Conservation (phyloP, 2,113 vertebrate species). For the Malurus alboscapulatus region DNA sequence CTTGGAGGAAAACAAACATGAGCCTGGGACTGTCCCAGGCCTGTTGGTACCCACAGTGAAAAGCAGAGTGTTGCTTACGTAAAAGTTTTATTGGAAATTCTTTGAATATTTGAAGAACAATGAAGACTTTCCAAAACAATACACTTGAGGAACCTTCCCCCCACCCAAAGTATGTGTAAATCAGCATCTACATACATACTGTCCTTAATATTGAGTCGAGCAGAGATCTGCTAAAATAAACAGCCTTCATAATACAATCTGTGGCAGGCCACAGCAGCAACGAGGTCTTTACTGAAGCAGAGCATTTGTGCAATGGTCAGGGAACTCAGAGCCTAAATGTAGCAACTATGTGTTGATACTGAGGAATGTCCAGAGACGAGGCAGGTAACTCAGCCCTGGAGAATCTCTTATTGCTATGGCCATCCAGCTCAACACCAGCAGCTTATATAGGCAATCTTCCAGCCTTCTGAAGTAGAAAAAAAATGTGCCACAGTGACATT, state of each 20-base stretch:
- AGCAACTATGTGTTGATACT: neutral
- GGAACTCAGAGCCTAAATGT: neutral
- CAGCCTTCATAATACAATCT: neutral
- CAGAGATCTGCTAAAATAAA: slow-evolving; percentile 21
- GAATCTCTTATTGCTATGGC: slow-evolving; percentile 32
- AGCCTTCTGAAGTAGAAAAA: neutral
- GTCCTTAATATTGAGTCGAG: neutral
- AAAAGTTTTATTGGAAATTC: slow-evolving; percentile 78
- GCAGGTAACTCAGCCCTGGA: neutral
- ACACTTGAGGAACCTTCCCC: slow-evolving; percentile 23
- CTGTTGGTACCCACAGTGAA: neutral
- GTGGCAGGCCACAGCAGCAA: slow-evolving; percentile 28
- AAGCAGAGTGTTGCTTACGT: slow-evolving; percentile 53
- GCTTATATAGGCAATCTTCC: neutral
- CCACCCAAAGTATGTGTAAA: slow-evolving; percentile 6
- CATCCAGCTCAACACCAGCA: slow-evolving; percentile 36
- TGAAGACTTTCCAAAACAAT: slow-evolving; percentile 61
- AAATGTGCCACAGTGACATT: fast-evolving
- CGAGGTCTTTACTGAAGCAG: neutral
- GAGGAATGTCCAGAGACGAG: slow-evolving; percentile 2
- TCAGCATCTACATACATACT: slow-evolving; percentile 26
- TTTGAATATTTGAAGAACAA: slow-evolving; percentile 65
- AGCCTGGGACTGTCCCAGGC: neutral
- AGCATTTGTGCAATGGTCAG: neutral
- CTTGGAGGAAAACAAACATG: neutral